phyloP scores from a whole-genome alignment of 2,888 invertebrate species.

The Orchestes rusci region DNA sequence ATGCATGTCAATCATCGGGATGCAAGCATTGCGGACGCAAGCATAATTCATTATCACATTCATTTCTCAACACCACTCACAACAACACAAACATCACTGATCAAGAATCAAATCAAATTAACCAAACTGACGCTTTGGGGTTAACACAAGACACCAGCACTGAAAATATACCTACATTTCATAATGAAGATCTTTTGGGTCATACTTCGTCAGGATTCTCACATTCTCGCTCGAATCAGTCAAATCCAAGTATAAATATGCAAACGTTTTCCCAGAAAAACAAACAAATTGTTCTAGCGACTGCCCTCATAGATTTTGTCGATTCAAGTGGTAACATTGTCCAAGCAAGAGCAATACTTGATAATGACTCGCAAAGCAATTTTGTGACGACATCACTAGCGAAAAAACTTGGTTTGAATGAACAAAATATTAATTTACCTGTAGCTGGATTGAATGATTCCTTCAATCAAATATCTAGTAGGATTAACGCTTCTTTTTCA shows the following conservation, averaged over 20 bases:
- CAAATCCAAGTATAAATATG: not conserved
- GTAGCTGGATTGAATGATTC: not conserved
- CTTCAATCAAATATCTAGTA: not conserved
- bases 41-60: too few species aligned
- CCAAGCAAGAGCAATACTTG: not conserved
- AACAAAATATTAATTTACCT: not conserved
- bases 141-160: not conserved
- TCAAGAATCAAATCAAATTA: not conserved
- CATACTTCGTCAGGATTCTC: not conserved
- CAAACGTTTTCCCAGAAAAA: not conserved
- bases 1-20: not conserved
- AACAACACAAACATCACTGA: not conserved
- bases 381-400: not conserved
- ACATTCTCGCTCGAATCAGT: not conserved
- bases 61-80: not conserved
- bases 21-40: not conserved
- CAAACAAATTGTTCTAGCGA: not conserved
- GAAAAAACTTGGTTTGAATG: not conserved
- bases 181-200: not conserved
- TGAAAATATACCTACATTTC: too few species aligned
- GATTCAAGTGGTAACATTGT: not conserved
- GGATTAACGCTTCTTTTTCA: not conserved
- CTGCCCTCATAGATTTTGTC: not conserved
- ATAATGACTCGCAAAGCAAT: not conserved
- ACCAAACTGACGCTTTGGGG: not conserved